Conservation (phyloP, 2,797 vertebrate species). For the Picus viridis region DNA sequence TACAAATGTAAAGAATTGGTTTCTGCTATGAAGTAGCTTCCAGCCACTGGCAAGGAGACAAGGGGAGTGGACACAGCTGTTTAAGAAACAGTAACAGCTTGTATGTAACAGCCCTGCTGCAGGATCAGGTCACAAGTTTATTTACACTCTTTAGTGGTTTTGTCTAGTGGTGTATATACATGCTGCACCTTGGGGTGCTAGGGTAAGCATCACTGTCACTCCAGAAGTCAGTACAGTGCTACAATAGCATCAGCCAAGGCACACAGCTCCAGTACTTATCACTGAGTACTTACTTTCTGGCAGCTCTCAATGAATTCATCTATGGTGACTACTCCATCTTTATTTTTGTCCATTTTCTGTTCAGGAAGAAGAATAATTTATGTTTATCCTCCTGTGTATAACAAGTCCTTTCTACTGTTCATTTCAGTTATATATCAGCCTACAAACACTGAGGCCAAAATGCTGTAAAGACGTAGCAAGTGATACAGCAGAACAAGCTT, state of each 20-base stretch:
- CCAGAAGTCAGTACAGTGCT: not conserved
- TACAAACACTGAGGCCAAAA: not conserved
- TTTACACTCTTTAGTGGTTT: not conserved
- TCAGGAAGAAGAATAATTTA: conserved; percentile 12
- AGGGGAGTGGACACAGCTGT: not conserved
- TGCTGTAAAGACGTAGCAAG: not conserved
- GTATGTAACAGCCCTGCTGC: not conserved
- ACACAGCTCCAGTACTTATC: not conserved
- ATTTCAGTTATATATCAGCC: not conserved
- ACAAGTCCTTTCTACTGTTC: not conserved
- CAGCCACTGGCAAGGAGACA: not conserved
- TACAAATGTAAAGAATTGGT: not conserved
- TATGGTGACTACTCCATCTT: conserved; percentile 98
- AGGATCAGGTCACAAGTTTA: not conserved
- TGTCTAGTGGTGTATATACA: not conserved
- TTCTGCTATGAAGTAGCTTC: not conserved
- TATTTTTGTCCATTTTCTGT: conserved; percentile 99
- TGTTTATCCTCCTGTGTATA: not conserved
- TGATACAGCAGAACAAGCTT: not conserved
- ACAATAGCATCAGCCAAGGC: not conserved
- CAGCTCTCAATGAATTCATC: conserved; percentile 99
- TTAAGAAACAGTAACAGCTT: not conserved
- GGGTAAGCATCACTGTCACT: not conserved
- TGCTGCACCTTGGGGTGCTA: not conserved
- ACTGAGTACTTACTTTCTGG: conserved; percentile 90